Percentiles rank a stretch among this genome's conserved stretches.
Conservation (phyloP, 2,888 invertebrate genomes). For the Dexiosoma caninum region DNA sequence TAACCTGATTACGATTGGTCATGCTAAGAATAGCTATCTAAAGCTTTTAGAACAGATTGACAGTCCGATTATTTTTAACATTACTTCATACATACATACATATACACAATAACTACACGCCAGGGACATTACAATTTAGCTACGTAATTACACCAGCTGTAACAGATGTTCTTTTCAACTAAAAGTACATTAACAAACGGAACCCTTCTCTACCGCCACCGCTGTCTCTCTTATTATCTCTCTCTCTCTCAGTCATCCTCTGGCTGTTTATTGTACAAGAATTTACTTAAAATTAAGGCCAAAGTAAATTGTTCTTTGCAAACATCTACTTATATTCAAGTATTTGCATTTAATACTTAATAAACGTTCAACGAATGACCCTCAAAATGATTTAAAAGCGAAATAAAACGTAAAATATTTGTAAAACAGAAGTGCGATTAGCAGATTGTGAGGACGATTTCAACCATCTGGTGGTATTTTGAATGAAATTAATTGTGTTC, state of each 20-base stretch:
- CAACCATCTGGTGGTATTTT: not conserved
- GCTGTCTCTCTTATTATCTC: too few species aligned
- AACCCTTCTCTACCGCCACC: not conserved
- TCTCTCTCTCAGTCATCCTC: too few species aligned
- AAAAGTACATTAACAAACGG: not conserved
- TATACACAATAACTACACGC: not conserved
- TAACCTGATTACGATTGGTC: too few species aligned
- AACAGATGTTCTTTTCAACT: not conserved
- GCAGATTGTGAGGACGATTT: too few species aligned
- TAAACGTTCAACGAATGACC: conserved; percentile 48
- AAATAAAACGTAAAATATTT: conserved; percentile 4
- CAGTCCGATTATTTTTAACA: too few species aligned
- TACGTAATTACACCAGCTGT: not conserved
- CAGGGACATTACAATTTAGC: not conserved
- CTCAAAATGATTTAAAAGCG: conserved; percentile 34
- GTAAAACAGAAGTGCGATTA: not conserved
- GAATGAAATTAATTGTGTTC: too few species aligned
- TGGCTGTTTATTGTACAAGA: too few species aligned
- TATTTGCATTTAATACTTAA: conserved; percentile 31
- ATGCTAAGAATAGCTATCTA: too few species aligned
- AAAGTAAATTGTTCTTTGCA: not conserved
- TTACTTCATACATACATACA: not conserved
- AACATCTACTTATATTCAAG: conserved; percentile 26
- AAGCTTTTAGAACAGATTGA: too few species aligned
- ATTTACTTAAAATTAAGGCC: not conserved